phyloP scores from a whole-genome alignment of 2,113 vertebrate genomes.

The Ictidomys tridecemlineatus region DNA sequence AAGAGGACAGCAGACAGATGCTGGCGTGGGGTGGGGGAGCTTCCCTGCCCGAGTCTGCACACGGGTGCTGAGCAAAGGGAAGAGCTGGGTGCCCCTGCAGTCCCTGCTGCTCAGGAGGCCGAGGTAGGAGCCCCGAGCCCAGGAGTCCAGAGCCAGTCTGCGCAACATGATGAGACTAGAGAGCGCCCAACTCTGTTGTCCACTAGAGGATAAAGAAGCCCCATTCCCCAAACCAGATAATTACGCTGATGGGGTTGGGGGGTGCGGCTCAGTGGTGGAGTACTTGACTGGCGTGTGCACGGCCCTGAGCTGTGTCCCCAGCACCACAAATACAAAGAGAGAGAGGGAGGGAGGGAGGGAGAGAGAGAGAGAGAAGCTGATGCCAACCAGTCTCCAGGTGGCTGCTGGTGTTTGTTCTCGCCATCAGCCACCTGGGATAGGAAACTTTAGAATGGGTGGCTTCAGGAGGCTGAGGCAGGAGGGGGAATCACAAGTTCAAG shows the following conservation, averaged over 20 bases:
- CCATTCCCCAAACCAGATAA: background rate
- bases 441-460: no score
- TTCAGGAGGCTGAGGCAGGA: no score
- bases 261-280: no score
- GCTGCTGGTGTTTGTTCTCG: no score
- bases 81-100: background rate
- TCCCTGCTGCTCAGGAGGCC: background rate
- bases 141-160: background rate
- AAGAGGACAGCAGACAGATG: background rate
- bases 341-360: no score
- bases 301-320: no score
- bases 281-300: no score
- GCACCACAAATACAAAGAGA: no score
- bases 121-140: background rate
- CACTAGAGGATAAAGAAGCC: background rate
- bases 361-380: background rate
- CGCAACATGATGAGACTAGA: background rate
- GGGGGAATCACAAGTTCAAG: no score
- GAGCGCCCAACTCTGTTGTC: background rate
- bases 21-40: fast-evolving
- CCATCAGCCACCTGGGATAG: no score
- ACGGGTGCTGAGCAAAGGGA: background rate
- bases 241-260: no score
- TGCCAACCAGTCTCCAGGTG: background rate
- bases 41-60: background rate